These are phyloP conservation scores for Geodia barretti DNA, from an alignment of 37 sponge, comb jelly and placozoan genomes.

Conservation along the genomic window DNA sequence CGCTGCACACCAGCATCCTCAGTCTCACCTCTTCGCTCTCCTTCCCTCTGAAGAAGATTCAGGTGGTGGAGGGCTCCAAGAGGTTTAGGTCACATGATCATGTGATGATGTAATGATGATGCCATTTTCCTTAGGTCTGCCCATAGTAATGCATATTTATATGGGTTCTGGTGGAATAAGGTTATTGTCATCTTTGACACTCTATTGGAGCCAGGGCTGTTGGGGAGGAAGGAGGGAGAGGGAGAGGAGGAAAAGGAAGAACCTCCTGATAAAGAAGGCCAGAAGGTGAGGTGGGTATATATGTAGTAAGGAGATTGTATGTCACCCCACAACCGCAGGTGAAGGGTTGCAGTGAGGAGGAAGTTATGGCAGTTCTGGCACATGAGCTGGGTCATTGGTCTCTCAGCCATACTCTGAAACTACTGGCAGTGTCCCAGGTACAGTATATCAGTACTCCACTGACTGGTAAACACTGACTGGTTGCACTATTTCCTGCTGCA, in stretches of 20 bases:
- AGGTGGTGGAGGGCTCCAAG: constrained; percentile 91
- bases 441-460: too few relatives aligned
- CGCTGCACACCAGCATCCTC: constrained; percentile 76
- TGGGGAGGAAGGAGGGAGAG: constrained; percentile 25
- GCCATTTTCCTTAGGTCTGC: constrained; percentile 56
- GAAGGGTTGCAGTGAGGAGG: constrained; percentile 82
- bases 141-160: constrained; percentile 98
- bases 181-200: constrained; percentile 97
- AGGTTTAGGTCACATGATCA: too few relatives aligned
- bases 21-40: constrained; percentile 64
- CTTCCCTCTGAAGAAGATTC: constrained; percentile 91
- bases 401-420: constrained; percentile 80
- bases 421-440: constrained; percentile 58
- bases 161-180: constrained; percentile 96
- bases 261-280: neutral
- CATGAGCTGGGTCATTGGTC: constrained; percentile 99
- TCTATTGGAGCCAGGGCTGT: constrained; percentile 69
- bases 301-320: neutral
- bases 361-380: constrained; percentile 87
- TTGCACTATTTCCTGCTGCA: constrained; percentile 15
- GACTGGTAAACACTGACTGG: neutral
- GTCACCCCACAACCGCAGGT: neutral
- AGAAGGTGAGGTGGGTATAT: neutral
- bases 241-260: constrained; percentile 14
- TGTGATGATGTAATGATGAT: too few relatives aligned